phyloP scores from a whole-genome alignment of 2,888 invertebrate genomes.

The Andrena bucephala region DNA sequence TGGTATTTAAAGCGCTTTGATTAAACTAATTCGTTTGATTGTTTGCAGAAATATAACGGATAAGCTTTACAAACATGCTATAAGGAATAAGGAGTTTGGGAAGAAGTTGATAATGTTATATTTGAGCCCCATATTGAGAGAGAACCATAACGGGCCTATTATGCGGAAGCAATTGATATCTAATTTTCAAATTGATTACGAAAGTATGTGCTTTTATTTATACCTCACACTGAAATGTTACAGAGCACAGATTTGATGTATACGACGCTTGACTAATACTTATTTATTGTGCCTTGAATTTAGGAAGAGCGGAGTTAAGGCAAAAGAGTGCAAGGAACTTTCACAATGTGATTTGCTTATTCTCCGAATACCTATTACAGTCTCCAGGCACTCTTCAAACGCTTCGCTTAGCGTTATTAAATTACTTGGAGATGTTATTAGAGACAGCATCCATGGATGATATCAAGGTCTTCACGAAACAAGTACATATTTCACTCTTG shows the following conservation, averaged over 20 bases:
- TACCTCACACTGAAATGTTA: neutral
- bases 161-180: neutral
- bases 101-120: slow-evolving; percentile 57
- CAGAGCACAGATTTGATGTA: slow-evolving; percentile 13
- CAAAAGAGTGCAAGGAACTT: slow-evolving; percentile 73
- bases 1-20: neutral
- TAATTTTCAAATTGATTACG: slow-evolving; percentile 52
- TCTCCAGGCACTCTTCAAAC: slow-evolving; percentile 65
- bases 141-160: neutral
- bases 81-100: slow-evolving; percentile 69
- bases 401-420: slow-evolving; percentile 79
- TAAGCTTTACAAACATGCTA: slow-evolving; percentile 66
- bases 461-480: slow-evolving; percentile 26
- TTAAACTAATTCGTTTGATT: slow-evolving; percentile 5
- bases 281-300: slow-evolving; percentile 24
- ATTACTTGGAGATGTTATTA: slow-evolving; percentile 83
- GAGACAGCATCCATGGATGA: slow-evolving; percentile 66
- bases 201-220: slow-evolving; percentile 40
- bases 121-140: neutral
- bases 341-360: slow-evolving; percentile 82
- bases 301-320: slow-evolving; percentile 70
- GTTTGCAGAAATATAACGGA: slow-evolving; percentile 54
- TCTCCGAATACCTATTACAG: slow-evolving; percentile 83
- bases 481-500: slow-evolving; percentile 13
- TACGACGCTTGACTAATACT: neutral